A percentile compares a stretch with the other conserved stretches of the same genome.
Evolutionary conservation across 2,797 vertebrate genomes (phyloP).

Genomic region (Gallinago solitaria): DNA sequence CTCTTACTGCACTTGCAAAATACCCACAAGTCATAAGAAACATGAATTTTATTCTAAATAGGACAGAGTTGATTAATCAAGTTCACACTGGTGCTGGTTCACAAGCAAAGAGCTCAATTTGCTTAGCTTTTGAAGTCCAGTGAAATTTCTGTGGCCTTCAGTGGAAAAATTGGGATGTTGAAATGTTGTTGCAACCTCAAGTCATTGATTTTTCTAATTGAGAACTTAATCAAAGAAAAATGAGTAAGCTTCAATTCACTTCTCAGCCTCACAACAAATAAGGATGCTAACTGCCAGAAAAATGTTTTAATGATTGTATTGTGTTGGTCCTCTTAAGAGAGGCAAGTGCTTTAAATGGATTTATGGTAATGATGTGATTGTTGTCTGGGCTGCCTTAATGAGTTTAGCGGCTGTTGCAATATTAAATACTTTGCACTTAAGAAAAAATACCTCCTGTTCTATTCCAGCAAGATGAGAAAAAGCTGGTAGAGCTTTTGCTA

Average conservation of each 20-base stretch:
- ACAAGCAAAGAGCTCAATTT: not conserved
- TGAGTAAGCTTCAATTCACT: not conserved
- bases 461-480: not conserved
- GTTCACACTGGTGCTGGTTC: not conserved
- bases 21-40: not conserved
- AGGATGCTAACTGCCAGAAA: not conserved
- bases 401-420: not conserved
- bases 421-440: conserved; percentile 36
- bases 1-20: not conserved
- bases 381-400: conserved; percentile 36
- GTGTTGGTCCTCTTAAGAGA: not conserved
- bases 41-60: not conserved
- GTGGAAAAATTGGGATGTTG: not conserved
- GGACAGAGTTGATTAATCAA: not conserved
- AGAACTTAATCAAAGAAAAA: conserved; percentile 2
- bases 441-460: conserved; percentile 22
- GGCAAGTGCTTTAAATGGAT: conserved; percentile 26
- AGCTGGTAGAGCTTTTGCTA: not conserved
- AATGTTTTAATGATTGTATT: not conserved
- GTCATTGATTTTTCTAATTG: not conserved
- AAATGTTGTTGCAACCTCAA: not conserved
- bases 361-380: conserved; percentile 50
- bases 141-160: not conserved
- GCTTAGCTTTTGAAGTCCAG: not conserved
- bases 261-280: not conserved